Base-by-base conservation (phyloP, 2,888 invertebrate species). In the Cosmia trapezina region DNA sequence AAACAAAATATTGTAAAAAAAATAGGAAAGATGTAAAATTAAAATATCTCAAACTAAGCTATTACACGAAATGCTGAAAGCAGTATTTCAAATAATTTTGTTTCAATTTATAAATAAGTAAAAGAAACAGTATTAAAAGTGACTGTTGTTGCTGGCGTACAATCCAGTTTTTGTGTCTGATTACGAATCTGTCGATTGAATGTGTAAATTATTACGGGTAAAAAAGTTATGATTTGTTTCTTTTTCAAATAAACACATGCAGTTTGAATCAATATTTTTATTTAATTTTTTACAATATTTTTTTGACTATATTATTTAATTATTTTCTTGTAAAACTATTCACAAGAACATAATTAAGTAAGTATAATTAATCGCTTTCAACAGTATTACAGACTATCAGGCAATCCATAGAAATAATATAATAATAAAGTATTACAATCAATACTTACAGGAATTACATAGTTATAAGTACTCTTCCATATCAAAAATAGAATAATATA, bases 181-280 rank as follows among this genome's bases (percentile, higher is more conserved):
- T 43, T 54, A 60, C 28, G 22, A 57, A 57, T 61, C 28, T 54
- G 47, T 47, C 33, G 47, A 47, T 53, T 43, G 41, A 54, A 70
- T 66, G 57, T 62, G 33, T 62, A 73, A 74, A 73, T 66, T 66
- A 51, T 65, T 68, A 80, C 67, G 53, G 72, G 77, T 77, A 63
- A 49, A 49, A 22, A 57, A 51, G 12, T 45, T 62, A 28, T 43
- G n/a, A 41, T 62, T 65, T 61, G 56, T 75, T 12, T 7, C 68
- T 43, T 37, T 57, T 76, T 76, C 60, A 71, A 79, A 80, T 80
- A 80, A 76, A 80, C 64, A 80, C 53, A 57, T 47, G 19, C 65
- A 17, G 9, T 59, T 37, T 53, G 9, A 64, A 76, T 43, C 61
- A 61, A 37, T 69, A 47, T 33, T 60, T 53, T 65, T 37, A 80